Base-by-base conservation (phyloP, 53 echinoderm and acorn worm species). In the Paracentrotus lividus region DNA sequence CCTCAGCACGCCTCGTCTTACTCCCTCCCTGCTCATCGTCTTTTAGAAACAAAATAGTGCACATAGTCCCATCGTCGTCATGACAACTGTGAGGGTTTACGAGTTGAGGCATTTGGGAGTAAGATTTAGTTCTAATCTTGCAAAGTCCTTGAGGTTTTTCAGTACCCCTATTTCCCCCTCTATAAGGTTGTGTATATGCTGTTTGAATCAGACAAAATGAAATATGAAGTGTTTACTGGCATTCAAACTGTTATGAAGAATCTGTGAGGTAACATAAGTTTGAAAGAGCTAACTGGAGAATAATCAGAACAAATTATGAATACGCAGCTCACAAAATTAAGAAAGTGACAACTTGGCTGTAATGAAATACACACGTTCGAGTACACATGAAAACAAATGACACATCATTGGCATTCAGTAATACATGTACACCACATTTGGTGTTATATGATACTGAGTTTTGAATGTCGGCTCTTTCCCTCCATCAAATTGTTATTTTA, bases 131-230 rank as follows among this genome's bases (percentile, higher is more conserved):
- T 64, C 60, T 89, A 89, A 89, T 89, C 90, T 89, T 38, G 34
- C 65, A 60, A 44, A 89, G 90, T 89, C 90, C 90, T 89, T 89
- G 90, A 89, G 90, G 60, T 89, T 89, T 88, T 38, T 81, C 57
- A 27, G 36, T 87, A 58, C 59, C 90, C 90, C 90, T 44, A 36
- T 89, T 57, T 87, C 56, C 87, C 81, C 81, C 81, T 81, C 49
- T 81, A 81, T 20, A 43, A n/a, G 81, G 81, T 14, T 45, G n/a
- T 45, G 5, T 47, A 45, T 45, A 81, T 81, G 81, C 44, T 45
- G 81, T 9, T 27, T 81, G 81, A 81, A 81, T 26, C 81, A 81
- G 44, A 26, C 27, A n/a, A 20, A 81, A 81, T 33, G 13, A 33
- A 81, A 47, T 47, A 24, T 24, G 13, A 81, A 81, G 81, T 49